These are phyloP conservation scores for Drosophila ambigua DNA, from an alignment of 1,140 invertebrate genomes.

Conservation along the genomic window DNA sequence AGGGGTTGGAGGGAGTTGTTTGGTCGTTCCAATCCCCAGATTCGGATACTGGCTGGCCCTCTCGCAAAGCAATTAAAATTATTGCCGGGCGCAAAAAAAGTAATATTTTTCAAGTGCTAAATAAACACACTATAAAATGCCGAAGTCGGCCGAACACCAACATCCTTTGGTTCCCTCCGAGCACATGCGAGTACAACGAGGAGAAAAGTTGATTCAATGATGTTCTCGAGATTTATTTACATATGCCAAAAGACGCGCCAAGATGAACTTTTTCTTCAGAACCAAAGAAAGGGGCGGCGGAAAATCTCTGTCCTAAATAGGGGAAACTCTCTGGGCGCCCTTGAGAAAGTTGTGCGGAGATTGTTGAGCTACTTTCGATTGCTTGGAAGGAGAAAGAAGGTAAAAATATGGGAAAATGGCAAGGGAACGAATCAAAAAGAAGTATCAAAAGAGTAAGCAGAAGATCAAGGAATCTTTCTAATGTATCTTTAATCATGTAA, in stretches of 20 bases:
- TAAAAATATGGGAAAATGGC: too few relatives aligned
- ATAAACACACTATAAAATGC: slow-evolving; percentile 80
- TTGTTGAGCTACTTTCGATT: background rate
- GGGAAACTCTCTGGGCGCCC: slow-evolving; percentile 19
- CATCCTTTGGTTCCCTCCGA: slow-evolving; percentile 25
- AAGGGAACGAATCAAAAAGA: background rate
- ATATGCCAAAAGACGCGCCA: slow-evolving; percentile 64
- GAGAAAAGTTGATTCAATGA: slow-evolving; percentile 66
- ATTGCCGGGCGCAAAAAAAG: slow-evolving; percentile 79
- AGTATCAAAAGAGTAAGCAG: too few relatives aligned
- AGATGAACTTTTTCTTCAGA: slow-evolving; percentile 52
- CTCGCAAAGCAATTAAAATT: slow-evolving; percentile 83
- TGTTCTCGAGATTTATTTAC: slow-evolving; percentile 72
- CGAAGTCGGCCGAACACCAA: slow-evolving; percentile 35
- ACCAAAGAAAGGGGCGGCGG: slow-evolving; percentile 15
- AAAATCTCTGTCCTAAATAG: slow-evolving; percentile 3
- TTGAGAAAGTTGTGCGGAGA: slow-evolving; percentile 27
- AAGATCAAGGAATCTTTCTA: too few relatives aligned
- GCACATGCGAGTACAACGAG: slow-evolving; percentile 19
- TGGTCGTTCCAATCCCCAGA: slow-evolving; percentile 47
- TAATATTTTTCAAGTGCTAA: slow-evolving; percentile 83
- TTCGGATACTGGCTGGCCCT: slow-evolving; percentile 4
- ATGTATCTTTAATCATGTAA: too few relatives aligned
- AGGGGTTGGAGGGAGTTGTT: background rate
- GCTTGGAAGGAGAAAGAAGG: background rate